A percentile compares a stretch with the other conserved stretches of the same genome.
Evolutionary conservation across 2,113 vertebrate species (phyloP).

Genomic region (Paratilapia polleni): DNA sequence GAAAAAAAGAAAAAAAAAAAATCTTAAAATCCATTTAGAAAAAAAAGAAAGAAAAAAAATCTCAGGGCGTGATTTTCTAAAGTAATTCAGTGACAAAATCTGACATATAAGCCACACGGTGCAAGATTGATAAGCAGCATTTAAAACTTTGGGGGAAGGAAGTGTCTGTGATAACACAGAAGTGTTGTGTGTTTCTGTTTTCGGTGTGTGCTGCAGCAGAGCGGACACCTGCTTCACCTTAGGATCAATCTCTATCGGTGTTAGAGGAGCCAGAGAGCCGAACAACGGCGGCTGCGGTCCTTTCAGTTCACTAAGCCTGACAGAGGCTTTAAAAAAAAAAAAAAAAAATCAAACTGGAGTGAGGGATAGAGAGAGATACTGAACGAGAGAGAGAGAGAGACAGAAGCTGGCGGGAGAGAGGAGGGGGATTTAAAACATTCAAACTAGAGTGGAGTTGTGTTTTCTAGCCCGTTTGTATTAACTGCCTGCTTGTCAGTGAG

Average conservation of each 20-base stretch:
- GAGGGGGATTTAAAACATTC: neutral
- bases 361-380: neutral
- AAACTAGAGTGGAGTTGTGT: neutral
- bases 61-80: constrained; percentile 26
- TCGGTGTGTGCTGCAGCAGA: neutral
- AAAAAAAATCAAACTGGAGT: neutral
- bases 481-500: constrained; percentile 1
- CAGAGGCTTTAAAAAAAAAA: neutral
- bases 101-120: constrained; percentile 4
- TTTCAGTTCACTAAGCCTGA: constrained; percentile 1
- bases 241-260: constrained; percentile 31
- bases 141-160: constrained; percentile 23
- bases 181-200: constrained; percentile 6
- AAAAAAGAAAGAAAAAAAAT: constrained; percentile 6
- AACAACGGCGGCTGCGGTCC: neutral
- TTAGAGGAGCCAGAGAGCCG: constrained; percentile 10
- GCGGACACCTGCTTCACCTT: constrained; percentile 44
- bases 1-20: constrained; percentile 12
- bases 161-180: neutral
- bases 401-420: neutral
- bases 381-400: neutral
- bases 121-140: constrained; percentile 65
- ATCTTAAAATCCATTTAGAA: constrained; percentile 13
- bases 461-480: neutral
- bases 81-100: constrained; percentile 45